Evolutionary conservation across 2,888 invertebrate genomes (phyloP).

Genomic region (Ophion ellenae): DNA sequence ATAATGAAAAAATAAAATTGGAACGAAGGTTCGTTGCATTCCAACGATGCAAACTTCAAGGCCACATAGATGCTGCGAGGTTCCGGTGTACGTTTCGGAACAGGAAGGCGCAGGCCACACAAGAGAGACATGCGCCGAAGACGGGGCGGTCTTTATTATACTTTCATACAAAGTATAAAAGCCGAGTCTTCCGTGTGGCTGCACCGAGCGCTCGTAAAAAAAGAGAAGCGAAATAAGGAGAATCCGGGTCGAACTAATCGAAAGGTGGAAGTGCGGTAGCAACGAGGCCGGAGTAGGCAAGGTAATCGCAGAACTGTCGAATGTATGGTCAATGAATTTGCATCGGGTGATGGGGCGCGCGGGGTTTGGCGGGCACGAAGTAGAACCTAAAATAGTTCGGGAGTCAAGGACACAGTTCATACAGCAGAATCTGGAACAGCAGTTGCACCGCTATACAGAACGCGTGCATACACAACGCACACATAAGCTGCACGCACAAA

Average conservation of each 20-base stretch:
- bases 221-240: not conserved
- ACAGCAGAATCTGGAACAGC: not conserved
- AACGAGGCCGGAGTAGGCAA: not conserved
- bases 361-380: not conserved
- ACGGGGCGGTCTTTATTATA: too few relatives aligned
- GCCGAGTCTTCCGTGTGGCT: too few relatives aligned
- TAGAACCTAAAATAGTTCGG: slow-evolving; percentile 60
- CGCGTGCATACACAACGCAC: not conserved
- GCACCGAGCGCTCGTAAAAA: not conserved
- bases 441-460: not conserved
- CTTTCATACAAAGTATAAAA: too few relatives aligned
- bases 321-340: slow-evolving; percentile 34
- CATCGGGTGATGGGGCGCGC: slow-evolving; percentile 15
- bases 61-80: too few relatives aligned
- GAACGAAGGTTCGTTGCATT: too few relatives aligned
- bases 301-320: slow-evolving; percentile 53
- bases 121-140: too few relatives aligned
- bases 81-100: too few relatives aligned
- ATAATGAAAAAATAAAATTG: too few relatives aligned
- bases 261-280: not conserved
- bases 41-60: too few relatives aligned
- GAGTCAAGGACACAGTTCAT: slow-evolving; percentile 67
- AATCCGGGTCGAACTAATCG: too few relatives aligned
- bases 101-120: too few relatives aligned
- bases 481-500: not conserved